Base-by-base conservation (phyloP, 2,888 invertebrate species). In the Hyppa rectilinea region DNA sequence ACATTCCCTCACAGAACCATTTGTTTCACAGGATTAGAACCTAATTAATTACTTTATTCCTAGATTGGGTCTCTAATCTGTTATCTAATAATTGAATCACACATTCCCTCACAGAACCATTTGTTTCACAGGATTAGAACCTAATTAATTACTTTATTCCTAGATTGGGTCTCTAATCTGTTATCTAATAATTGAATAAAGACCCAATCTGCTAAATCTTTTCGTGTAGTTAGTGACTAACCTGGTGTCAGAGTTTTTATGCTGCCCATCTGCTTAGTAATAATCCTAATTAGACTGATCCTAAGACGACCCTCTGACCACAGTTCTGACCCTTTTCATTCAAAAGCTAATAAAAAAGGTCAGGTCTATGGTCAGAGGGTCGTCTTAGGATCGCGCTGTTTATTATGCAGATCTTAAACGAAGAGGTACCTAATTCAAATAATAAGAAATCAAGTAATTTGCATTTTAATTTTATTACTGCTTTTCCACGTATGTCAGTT, bases 1-100 rank as follows among this genome's bases (percentile, higher is more conserved):
- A 9, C 5, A 43, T 43, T 31, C 10, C 2, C 50, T 14, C 7
- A 23, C 1, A 1, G 9, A 63, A 61, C 43, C 23, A 38, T 75
- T 61, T 62, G 10, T 62, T 63, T 75, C 9, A 53, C 9, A 47
- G 20, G 4, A 64, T 75, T 47, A 63, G 4, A 26, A n/a, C 31
- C n/a, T 45, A 47, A 47, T 17, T 17, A 31, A 73, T 71, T 47
- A 53, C 45, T 34, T 38, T 2, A 38, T 6, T 12, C 12, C 17
- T 14, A n/a, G n/a, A 26, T 31, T 6, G 2, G 4, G 23, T 12
- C 2, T 43, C 31, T 36, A 40, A 26, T 34, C 6, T 17, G 17
- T 20, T 34, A 55, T n/a, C 10, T 17, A 34, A 17, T 43, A 20
- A 36, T 60, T n/a, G n/a, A n/a, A n/a, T 47, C n/a, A n/a, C 20